Evolutionary conservation across 2,888 invertebrate genomes (phyloP), one percentile per base, ranked within the genome.

Genomic region (Acronicta alni): DNA sequence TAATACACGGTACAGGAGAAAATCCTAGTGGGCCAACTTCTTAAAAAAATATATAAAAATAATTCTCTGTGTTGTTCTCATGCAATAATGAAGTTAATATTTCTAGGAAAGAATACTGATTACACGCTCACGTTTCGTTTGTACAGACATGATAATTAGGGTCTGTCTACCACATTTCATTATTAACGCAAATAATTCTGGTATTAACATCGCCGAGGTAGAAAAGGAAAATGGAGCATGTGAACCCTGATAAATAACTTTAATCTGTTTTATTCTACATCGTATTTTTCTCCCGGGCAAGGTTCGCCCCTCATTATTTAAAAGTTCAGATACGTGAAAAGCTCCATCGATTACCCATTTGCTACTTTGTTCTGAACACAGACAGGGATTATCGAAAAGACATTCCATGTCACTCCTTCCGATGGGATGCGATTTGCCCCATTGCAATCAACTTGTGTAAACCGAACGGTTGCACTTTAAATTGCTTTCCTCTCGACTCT

Each of bases 261-360:
- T 60, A 64, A 70, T 73, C 70, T 59, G 61, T 73, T 75, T 68
- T 51, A 70, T 54, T 52, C 62, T 52, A 38, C 30, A 42, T 35
- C 55, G 57, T 47, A 72, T 77, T 74, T 79, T 79, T 74, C 56
- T 67, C 61, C 59, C 37, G 32, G 59, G 63, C 20, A 51, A 55
- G 56, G 52, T 66, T 72, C 59, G 49, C 63, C 70, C 67, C 72
- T 77, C 80, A 77, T 82, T 86, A 83, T 86, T 86, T 82, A 81
- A 81, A 83, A 81, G 77, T 78, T 80, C 69, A 79, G 78, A 81
- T 84, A 85, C 77, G 80, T 79, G 81, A 75, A 77, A 76, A 67
- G 75, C 72, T 78, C 67, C 76, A 87, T 89, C 80, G 88, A 89
- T 88, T 89, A 87, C 83, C 83, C 83, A 85, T 86, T 84, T 80